These are phyloP conservation scores for Conistra vaccinii DNA, from an alignment of 2,888 invertebrate species.

Conservation along the genomic window DNA sequence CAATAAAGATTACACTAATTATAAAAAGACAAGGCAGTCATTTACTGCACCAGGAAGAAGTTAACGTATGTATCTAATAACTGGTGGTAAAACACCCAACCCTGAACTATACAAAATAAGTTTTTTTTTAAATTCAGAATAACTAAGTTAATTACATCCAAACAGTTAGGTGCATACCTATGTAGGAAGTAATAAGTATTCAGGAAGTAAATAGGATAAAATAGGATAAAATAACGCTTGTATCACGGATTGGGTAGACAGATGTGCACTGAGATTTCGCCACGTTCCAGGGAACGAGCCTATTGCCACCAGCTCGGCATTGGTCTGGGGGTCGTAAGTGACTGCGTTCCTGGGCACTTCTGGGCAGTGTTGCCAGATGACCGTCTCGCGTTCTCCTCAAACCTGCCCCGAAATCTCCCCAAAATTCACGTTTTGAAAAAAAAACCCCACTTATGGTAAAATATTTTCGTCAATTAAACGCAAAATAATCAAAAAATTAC, in stretches of 20 bases:
- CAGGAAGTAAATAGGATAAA: background rate
- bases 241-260: background rate
- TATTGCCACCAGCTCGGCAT: background rate
- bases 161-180: background rate
- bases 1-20: slow-evolving; percentile 29
- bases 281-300: background rate
- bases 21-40: slow-evolving; percentile 4
- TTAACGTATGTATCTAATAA: background rate
- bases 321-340: too few species aligned
- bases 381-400: too few species aligned
- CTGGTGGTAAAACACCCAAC: background rate
- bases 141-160: slow-evolving; percentile 4
- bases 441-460: too few species aligned
- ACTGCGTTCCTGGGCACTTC: background rate
- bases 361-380: too few species aligned
- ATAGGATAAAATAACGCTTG: background rate
- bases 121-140: background rate
- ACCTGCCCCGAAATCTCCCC: too few species aligned
- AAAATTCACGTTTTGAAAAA: too few species aligned
- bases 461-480: too few species aligned
- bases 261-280: background rate
- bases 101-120: slow-evolving; percentile 13
- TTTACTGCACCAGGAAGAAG: slow-evolving; percentile 22
- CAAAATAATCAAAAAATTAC: too few species aligned
- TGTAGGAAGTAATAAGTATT: background rate